These are phyloP conservation scores for Hirtodrosophila cameraria DNA, from an alignment of 2,888 invertebrate genomes.

Conservation along the genomic window DNA sequence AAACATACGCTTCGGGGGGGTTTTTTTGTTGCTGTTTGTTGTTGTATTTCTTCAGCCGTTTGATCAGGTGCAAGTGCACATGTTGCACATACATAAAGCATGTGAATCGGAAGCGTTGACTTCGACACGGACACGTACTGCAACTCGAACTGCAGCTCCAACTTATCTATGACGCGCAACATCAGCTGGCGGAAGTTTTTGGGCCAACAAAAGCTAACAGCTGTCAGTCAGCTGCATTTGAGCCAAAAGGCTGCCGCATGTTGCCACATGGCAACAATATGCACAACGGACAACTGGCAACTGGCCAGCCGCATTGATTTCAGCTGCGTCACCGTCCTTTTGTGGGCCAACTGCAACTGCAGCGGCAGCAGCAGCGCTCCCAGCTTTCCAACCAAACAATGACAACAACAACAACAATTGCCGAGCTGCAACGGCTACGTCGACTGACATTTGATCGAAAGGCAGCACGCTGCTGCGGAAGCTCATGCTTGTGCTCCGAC, in stretches of 20 bases:
- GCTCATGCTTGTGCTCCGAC: constrained; percentile 44
- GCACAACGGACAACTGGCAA: constrained; percentile 22
- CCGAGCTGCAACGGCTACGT: constrained; percentile 27
- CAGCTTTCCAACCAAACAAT: constrained; percentile 28
- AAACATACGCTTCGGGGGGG: constrained; percentile 27
- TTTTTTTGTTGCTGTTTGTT: neutral
- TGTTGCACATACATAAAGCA: constrained; percentile 38
- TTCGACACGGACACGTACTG: no score
- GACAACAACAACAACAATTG: constrained; percentile 60
- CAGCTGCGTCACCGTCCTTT: constrained; percentile 72
- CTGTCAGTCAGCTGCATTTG: constrained; percentile 42
- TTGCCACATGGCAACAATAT: constrained; percentile 19
- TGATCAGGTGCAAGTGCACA: constrained; percentile 66
- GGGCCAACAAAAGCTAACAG: constrained; percentile 33
- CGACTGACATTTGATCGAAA: constrained; percentile 73
- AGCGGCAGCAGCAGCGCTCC: constrained; percentile 23
- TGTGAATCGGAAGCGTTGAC: constrained; percentile 54
- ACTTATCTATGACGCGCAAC: constrained; percentile 2
- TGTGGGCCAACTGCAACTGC: constrained; percentile 46
- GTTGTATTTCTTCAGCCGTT: constrained; percentile 7
- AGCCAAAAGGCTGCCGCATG: constrained; percentile 22
- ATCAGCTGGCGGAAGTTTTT: constrained; percentile 72
- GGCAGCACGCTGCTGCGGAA: constrained; percentile 66
- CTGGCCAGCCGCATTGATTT: constrained; percentile 65
- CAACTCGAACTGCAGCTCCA: neutral